These are phyloP conservation scores for Didymodactylos carnosus DNA, from an alignment of 2,888 invertebrate genomes.

Conservation along the genomic window DNA sequence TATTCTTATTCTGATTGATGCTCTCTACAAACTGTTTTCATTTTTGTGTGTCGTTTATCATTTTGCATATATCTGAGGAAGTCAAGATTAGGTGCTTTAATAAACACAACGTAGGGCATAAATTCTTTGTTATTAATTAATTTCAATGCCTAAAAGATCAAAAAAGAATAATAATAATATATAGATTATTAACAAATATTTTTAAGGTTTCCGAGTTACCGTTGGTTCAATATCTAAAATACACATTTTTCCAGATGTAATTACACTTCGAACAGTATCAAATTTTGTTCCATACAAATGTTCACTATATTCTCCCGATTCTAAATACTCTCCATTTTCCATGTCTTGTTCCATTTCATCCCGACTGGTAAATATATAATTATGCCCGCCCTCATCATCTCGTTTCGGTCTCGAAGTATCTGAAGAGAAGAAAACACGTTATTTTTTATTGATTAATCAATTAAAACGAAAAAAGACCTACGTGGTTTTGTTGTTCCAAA, in stretches of 20 bases:
- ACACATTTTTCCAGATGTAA: slow-evolving; percentile 73
- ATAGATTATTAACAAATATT: too few relatives aligned
- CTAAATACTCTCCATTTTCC: slow-evolving; percentile 59
- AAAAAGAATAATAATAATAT: background rate
- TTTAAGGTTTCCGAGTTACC: background rate
- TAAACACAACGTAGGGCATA: slow-evolving; percentile 16
- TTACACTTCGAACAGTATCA: slow-evolving; percentile 45
- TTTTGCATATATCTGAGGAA: slow-evolving; percentile 12
- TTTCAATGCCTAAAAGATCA: slow-evolving; percentile 8
- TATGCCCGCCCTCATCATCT: slow-evolving; percentile 10
- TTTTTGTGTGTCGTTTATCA: background rate
- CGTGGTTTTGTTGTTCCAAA: slow-evolving; percentile 30
- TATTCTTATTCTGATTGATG: too few relatives aligned
- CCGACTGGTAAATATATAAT: slow-evolving; percentile 38
- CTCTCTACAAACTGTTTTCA: background rate
- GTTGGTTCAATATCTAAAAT: slow-evolving; percentile 47
- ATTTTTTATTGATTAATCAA: too few relatives aligned
- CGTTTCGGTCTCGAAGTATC: slow-evolving; percentile 15
- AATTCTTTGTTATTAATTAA: slow-evolving; percentile 15
- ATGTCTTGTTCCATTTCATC: slow-evolving; percentile 76
- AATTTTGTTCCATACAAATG: slow-evolving; percentile 16
- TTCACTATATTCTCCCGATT: slow-evolving; percentile 14
- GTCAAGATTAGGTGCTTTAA: slow-evolving; percentile 5
- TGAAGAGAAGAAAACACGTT: too few relatives aligned
- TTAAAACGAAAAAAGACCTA: slow-evolving; percentile 21